Base-by-base conservation (phyloP, 2,888 invertebrate species). In the Xestia rhomboidea region DNA sequence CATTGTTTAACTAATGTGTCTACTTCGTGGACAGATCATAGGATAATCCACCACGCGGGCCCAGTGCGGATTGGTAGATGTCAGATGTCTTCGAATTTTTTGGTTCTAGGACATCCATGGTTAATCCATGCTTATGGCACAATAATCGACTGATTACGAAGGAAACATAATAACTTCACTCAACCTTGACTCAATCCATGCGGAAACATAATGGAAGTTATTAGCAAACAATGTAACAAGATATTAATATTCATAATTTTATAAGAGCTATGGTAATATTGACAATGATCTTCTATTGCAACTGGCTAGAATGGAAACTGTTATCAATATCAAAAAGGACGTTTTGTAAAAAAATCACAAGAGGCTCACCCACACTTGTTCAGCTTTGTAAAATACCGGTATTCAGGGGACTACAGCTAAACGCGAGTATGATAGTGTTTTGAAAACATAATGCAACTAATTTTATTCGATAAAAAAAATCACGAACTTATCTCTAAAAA, bases 141-240 rank as follows among this genome's bases (percentile, higher is more conserved):
- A 79, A 64, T 68, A 34, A 73, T 63, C 46, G 24, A 41, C 18
- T 24, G 49, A 46, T 70, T 51, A 51, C 73, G 0, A 46, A 41
- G 57, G 38, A 30, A 76, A 82, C 21, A 44, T 44, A 70, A 73
- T 27, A 27, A 67, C 57, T 30, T 34, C 1, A 41, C 6, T 10
- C 60, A 21, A 57, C 83, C 80, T 83, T 77, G 83, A 41, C 34
- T n/a, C 21, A 38, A 77, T 54, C 77, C 67, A 83, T 73, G 76
- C 83, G 83, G 83, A 83, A 83, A 80, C 73, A 64, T 62, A 27
- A 62, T 73, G 60, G 83, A 77, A 71, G 73, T 68, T 71, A 71
- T 83, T 62, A 21, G 30, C 60, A 82, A 79, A 80, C 80, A 83
- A 73, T 77, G 64, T 46, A 46, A 73, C 15, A n/a, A 34, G 11